These are phyloP conservation scores for Otolemur garnettii DNA, from an alignment of 2,113 vertebrate genomes.

Conservation along the genomic window DNA sequence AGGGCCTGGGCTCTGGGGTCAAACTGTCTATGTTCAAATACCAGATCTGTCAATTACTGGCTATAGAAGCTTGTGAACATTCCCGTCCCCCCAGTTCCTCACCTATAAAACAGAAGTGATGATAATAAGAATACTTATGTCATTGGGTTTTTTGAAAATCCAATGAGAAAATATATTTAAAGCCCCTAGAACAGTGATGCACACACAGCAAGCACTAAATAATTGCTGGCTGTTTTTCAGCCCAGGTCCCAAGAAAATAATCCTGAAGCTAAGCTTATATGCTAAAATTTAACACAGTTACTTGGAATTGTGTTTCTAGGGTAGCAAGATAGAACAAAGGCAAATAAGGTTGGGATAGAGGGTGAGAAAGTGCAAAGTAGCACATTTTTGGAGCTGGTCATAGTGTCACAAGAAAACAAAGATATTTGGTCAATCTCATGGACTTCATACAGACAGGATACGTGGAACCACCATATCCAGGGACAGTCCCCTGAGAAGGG, in stretches of 20 bases:
- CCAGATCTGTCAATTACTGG: neutral
- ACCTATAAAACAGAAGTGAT: neutral
- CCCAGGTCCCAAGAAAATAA: neutral
- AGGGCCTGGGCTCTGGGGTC: neutral
- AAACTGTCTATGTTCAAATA: neutral
- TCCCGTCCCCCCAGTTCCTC: neutral
- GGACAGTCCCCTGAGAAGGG: neutral
- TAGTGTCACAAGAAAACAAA: neutral
- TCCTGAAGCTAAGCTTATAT: neutral
- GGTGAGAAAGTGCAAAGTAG: neutral
- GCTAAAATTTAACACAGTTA: neutral
- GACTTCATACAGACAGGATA: neutral
- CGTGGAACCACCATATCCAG: no score
- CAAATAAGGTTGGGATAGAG: neutral
- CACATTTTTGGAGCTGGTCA: neutral
- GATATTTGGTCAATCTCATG: neutral
- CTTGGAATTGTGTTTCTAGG: neutral
- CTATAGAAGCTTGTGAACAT: neutral
- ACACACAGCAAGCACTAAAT: neutral
- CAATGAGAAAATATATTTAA: neutral
- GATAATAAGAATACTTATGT: neutral
- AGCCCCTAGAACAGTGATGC: neutral
- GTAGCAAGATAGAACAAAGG: neutral
- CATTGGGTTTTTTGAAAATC: neutral
- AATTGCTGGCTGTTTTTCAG: neutral